phyloP scores from a whole-genome alignment of 2,888 invertebrate genomes.

The Morpho deidamia region DNA sequence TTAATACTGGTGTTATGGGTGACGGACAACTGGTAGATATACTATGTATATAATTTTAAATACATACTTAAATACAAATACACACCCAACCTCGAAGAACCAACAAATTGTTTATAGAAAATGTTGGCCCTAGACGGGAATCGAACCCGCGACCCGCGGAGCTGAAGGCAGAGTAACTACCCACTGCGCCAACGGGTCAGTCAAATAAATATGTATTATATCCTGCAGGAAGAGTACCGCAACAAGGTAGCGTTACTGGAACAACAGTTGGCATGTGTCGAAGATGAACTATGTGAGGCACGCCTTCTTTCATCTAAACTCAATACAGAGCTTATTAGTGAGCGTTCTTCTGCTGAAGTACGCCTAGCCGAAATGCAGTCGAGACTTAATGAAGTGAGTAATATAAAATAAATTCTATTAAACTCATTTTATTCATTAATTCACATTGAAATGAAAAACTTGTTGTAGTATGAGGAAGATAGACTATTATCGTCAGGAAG shows the following conservation, averaged over 20 bases:
- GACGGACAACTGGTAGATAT: too few relatives aligned
- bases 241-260: slow-evolving; percentile 86
- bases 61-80: too few relatives aligned
- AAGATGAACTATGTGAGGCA: slow-evolving; percentile 92
- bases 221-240: slow-evolving; percentile 81
- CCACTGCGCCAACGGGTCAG: too few relatives aligned
- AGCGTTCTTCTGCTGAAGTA: slow-evolving; percentile 91
- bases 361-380: slow-evolving; percentile 93
- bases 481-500: slow-evolving; percentile 89
- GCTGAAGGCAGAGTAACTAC: too few relatives aligned
- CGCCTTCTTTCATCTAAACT: slow-evolving; percentile 88
- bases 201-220: too few relatives aligned
- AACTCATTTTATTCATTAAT: background rate
- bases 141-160: too few relatives aligned
- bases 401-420: background rate
- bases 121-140: too few relatives aligned
- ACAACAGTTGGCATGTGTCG: slow-evolving; percentile 90
- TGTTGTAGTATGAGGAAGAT: slow-evolving; percentile 88
- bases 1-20: too few relatives aligned
- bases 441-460: background rate
- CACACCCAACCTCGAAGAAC: too few relatives aligned
- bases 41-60: too few relatives aligned
- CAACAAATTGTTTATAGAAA: too few relatives aligned
- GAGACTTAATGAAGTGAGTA: slow-evolving; percentile 85
- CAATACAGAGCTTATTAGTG: slow-evolving; percentile 93